These are phyloP conservation scores for Xestobium rufovillosum DNA, from an alignment of 2,888 invertebrate genomes.

Conservation along the genomic window DNA sequence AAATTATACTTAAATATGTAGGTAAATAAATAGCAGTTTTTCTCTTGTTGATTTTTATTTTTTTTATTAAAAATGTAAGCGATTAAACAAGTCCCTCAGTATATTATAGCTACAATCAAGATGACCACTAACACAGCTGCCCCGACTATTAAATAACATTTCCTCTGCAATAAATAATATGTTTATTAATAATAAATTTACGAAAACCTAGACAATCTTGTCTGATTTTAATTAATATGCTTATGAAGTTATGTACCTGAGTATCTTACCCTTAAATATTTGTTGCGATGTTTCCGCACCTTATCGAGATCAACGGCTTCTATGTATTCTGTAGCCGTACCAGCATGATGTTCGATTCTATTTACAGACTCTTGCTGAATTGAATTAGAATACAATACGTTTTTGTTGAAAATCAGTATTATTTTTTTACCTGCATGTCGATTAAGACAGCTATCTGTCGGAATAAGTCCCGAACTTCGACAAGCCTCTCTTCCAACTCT, in stretches of 20 bases:
- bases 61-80: too few species aligned
- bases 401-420: constrained; percentile 1
- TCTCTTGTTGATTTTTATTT: too few species aligned
- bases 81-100: too few species aligned
- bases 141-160: too few species aligned
- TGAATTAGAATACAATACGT: constrained; percentile 20
- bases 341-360: constrained; percentile 59
- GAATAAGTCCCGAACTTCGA: constrained; percentile 75
- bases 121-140: too few species aligned
- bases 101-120: too few species aligned
- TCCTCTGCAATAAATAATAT: too few species aligned
- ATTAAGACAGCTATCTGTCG: constrained; percentile 74
- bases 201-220: too few species aligned
- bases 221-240: constrained; percentile 2
- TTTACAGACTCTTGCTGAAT: constrained; percentile 59
- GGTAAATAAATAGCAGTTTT: too few species aligned
- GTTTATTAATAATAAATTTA: too few species aligned
- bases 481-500: constrained; percentile 71
- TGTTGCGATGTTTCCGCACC: constrained; percentile 5
- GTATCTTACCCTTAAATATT: constrained; percentile 8
- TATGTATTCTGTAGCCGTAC: constrained; percentile 52
- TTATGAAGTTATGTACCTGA: constrained; percentile 8
- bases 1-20: too few species aligned
- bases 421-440: constrained; percentile 56
- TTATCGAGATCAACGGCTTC: constrained; percentile 44